Percentiles rank a stretch among this genome's conserved stretches.
Evolutionary conservation across 2,797 vertebrate genomes (phyloP).

Genomic region (Pyrocephalus nanus): DNA sequence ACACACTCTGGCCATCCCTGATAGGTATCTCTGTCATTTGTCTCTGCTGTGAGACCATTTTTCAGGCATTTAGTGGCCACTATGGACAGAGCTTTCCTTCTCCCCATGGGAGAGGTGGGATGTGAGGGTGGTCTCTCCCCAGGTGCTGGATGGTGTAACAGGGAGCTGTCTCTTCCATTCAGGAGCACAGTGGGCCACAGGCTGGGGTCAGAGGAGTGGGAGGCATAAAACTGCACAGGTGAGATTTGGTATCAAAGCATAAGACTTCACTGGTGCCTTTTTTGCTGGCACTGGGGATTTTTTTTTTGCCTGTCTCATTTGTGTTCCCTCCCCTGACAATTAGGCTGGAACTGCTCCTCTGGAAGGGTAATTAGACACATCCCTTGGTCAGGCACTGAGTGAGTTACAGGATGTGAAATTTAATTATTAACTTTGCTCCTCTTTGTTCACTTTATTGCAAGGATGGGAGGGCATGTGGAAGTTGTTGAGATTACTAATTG

Average conservation of each 20-base stretch:
- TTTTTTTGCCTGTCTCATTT: not conserved
- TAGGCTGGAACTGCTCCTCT: not conserved
- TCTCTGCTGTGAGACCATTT: not conserved
- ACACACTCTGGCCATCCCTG: not conserved
- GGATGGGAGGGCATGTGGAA: not conserved
- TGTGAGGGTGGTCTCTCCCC: not conserved
- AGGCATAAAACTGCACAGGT: accelerated
- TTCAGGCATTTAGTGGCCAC: not conserved
- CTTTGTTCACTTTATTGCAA: not conserved
- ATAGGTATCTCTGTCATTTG: not conserved
- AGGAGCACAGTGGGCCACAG: not conserved
- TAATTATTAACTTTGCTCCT: not conserved
- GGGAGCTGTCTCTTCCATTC: not conserved
- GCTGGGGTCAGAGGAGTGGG: not conserved
- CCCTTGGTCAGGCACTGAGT: not conserved
- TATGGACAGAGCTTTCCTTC: not conserved
- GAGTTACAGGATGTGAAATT: not conserved
- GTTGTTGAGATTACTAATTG: not conserved
- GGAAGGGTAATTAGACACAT: not conserved
- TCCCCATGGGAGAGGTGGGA: not conserved
- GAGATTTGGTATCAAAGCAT: not conserved
- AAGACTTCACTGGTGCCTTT: too few relatives aligned
- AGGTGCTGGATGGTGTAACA: not conserved
- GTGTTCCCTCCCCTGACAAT: not conserved
- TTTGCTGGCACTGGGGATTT: not conserved